Conservation (phyloP, 1,140 invertebrate species). For the Hypsibius dujardini region DNA sequence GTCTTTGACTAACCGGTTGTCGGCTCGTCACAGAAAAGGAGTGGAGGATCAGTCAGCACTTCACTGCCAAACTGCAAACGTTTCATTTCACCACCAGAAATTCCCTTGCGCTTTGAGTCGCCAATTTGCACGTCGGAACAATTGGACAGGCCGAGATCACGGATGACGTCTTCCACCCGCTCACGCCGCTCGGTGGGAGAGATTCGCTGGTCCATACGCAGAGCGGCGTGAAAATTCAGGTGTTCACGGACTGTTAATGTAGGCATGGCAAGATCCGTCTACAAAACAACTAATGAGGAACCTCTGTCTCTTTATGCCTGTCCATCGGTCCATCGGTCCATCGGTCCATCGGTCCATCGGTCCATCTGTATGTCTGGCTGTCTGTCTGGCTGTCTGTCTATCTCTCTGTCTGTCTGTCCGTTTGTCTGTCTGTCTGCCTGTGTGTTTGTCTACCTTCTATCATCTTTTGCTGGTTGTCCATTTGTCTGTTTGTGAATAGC, state of each 20-base stretch:
- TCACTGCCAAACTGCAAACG: constrained; percentile 31
- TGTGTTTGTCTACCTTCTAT: no score
- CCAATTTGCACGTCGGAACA: background rate
- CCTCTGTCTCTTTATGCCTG: background rate
- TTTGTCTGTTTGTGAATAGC: no score
- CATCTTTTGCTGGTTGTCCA: no score
- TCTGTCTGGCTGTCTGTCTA: no score
- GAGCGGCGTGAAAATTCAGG: constrained; percentile 43
- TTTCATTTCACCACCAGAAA: constrained; percentile 33
- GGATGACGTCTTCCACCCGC: constrained; percentile 47
- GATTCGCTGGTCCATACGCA: constrained; percentile 54
- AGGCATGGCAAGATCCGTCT: background rate
- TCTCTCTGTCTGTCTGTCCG: no score
- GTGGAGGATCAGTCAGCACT: constrained; percentile 31
- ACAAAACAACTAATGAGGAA: background rate
- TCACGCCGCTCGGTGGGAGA: constrained; percentile 39
- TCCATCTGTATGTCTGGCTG: no score
- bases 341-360: no score
- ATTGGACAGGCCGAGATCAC: constrained; percentile 21
- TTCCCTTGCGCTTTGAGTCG: constrained; percentile 23
- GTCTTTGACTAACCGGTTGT: constrained; percentile 29
- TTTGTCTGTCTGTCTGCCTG: no score
- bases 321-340: no score
- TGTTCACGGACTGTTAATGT: constrained; percentile 5
- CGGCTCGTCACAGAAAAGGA: constrained; percentile 33